Conservation (phyloP, 2,888 invertebrate species). For the Psylliodes chrysocephalus region DNA sequence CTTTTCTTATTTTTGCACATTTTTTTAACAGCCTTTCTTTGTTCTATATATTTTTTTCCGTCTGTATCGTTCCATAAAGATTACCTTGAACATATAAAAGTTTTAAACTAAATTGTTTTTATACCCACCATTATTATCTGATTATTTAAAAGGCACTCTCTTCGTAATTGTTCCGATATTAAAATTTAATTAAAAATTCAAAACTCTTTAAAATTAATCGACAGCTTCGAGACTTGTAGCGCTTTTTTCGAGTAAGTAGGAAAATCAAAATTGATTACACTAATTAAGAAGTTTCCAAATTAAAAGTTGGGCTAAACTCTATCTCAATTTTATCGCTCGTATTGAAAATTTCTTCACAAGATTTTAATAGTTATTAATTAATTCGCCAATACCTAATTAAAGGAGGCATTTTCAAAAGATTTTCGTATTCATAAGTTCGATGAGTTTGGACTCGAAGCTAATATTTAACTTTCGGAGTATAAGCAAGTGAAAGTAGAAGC, state of each 20-base stretch:
- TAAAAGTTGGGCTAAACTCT: conserved; percentile 40
- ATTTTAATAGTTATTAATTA: conserved; percentile 37
- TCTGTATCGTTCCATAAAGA: too few relatives aligned
- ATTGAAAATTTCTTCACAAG: conserved; percentile 30
- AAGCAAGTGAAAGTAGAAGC: too few relatives aligned
- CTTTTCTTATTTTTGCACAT: too few relatives aligned
- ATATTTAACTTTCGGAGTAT: conserved; percentile 1
- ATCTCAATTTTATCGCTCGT: conserved; percentile 43
- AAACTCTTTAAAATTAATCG: conserved; percentile 16
- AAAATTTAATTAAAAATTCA: conserved; percentile 24
- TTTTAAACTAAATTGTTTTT: too few relatives aligned
- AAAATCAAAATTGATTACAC: conserved; percentile 37
- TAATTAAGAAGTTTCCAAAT: conserved; percentile 47
- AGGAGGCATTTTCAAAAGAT: conserved; percentile 11
- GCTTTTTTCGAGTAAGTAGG: conserved; percentile 4
- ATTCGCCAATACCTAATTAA: conserved; percentile 30
- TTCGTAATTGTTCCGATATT: too few relatives aligned
- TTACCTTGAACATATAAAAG: too few relatives aligned
- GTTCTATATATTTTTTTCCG: too few relatives aligned
- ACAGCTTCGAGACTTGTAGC: background rate
- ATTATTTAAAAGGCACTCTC: too few relatives aligned
- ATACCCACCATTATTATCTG: too few relatives aligned
- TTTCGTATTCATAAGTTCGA: background rate
- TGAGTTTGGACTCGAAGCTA: background rate
- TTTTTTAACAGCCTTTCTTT: too few relatives aligned